These are phyloP conservation scores for Yponomeuta evonymella DNA, from an alignment of 2,888 invertebrate genomes.

Conservation along the genomic window DNA sequence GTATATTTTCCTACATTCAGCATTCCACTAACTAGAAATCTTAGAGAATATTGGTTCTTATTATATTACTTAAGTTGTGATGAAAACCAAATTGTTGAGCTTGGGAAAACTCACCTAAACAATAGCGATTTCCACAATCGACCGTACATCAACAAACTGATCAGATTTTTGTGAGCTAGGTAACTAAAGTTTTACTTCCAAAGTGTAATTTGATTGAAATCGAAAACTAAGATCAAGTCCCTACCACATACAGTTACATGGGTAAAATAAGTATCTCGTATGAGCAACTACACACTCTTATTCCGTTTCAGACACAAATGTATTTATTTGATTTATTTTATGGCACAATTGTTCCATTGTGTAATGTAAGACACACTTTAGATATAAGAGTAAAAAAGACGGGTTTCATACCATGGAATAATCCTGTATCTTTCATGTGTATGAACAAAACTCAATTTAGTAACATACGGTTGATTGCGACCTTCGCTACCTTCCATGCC, in stretches of 20 bases:
- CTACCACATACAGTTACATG: background rate
- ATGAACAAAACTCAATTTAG: slow-evolving; percentile 35
- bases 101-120: slow-evolving; percentile 50
- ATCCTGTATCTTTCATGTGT: no score
- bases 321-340: background rate
- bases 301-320: background rate
- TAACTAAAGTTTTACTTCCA: background rate
- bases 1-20: background rate
- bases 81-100: slow-evolving; percentile 42
- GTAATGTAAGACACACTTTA: no score
- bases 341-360: background rate
- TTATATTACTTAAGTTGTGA: slow-evolving; percentile 24
- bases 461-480: slow-evolving; percentile 73
- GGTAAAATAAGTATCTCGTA: slow-evolving; percentile 7
- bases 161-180: slow-evolving; percentile 12
- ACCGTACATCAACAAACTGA: slow-evolving; percentile 66
- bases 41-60: slow-evolving; percentile 59
- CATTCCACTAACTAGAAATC: slow-evolving; percentile 33
- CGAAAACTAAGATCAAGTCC: background rate
- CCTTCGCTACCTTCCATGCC: slow-evolving; percentile 52
- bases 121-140: slow-evolving; percentile 67
- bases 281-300: background rate
- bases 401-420: no score
- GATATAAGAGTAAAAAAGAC: no score
- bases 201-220: no score